phyloP scores from a whole-genome alignment of 1,140 invertebrate genomes.

The Amphibalanus amphitrite region DNA sequence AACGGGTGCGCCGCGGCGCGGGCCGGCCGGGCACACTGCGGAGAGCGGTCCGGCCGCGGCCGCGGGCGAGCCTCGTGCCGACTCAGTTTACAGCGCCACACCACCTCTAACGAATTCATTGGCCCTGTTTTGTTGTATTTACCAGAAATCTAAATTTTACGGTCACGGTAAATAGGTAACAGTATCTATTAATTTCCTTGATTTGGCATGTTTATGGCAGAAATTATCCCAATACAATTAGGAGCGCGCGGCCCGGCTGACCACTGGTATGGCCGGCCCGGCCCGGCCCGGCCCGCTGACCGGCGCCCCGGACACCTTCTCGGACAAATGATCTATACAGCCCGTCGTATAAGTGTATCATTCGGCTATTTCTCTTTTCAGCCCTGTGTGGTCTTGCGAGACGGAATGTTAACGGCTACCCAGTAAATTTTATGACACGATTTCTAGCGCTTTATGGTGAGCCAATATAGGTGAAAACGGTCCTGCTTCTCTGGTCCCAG shows the following conservation, averaged over 20 bases:
- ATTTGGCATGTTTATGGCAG: background rate
- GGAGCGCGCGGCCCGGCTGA: background rate
- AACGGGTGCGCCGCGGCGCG: background rate
- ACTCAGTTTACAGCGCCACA: background rate
- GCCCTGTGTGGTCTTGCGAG: background rate
- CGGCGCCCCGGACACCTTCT: no score
- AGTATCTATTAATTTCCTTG: background rate
- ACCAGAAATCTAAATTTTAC: background rate
- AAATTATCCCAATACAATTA: background rate
- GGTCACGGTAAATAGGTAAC: background rate
- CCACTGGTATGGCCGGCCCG: background rate
- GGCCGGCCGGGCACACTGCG: no score
- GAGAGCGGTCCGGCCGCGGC: no score
- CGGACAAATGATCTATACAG: background rate
- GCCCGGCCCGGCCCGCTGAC: no score
- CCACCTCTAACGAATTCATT: background rate
- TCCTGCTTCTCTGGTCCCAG: background rate
- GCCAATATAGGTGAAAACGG: background rate
- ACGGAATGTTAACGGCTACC: background rate
- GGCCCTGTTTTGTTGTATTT: background rate
- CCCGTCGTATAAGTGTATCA: background rate
- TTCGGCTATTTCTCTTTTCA: background rate
- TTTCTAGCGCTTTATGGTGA: background rate
- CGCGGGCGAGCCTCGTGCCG: background rate
- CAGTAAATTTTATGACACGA: slow-evolving; percentile 1